These are phyloP conservation scores for Drosophila macrospina DNA, from an alignment of 2,888 invertebrate genomes.

Conservation along the genomic window DNA sequence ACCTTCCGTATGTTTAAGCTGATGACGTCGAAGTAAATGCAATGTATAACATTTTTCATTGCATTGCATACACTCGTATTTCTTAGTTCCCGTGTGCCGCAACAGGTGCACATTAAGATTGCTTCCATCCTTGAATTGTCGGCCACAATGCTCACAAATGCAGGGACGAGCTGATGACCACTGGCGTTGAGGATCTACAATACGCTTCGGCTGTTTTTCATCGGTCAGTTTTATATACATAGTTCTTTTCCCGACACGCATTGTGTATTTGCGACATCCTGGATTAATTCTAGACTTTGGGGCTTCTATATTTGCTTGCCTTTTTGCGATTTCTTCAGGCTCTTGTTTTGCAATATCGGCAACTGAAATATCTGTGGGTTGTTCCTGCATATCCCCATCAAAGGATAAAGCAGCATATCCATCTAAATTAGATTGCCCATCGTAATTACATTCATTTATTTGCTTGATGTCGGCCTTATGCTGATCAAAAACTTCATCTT, in stretches of 20 bases:
- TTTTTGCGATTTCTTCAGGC: not conserved
- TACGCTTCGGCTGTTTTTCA: constrained; percentile 67
- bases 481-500: not conserved
- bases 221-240: constrained; percentile 70
- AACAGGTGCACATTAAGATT: constrained; percentile 68
- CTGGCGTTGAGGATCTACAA: constrained; percentile 67
- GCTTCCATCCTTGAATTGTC: constrained; percentile 65
- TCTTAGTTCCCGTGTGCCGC: constrained; percentile 69
- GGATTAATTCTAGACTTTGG: constrained; percentile 8
- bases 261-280: constrained; percentile 61
- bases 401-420: constrained; percentile 2
- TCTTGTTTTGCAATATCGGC: not conserved
- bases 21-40: constrained; percentile 63
- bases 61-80: constrained; percentile 64
- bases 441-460: constrained; percentile 1
- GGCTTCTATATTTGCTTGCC: not conserved
- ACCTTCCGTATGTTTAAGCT: constrained; percentile 70
- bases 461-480: not conserved
- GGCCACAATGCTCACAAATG: constrained; percentile 70
- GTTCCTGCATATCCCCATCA: constrained; percentile 6
- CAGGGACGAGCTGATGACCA: constrained; percentile 58
- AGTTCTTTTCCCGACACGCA: constrained; percentile 67
- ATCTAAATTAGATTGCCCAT: constrained; percentile 17
- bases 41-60: constrained; percentile 70
- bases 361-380: not conserved